A percentile compares a stretch with the other conserved stretches of the same genome.
Evolutionary conservation across 2,888 invertebrate species (phyloP).

Genomic region (Phortica magna): DNA sequence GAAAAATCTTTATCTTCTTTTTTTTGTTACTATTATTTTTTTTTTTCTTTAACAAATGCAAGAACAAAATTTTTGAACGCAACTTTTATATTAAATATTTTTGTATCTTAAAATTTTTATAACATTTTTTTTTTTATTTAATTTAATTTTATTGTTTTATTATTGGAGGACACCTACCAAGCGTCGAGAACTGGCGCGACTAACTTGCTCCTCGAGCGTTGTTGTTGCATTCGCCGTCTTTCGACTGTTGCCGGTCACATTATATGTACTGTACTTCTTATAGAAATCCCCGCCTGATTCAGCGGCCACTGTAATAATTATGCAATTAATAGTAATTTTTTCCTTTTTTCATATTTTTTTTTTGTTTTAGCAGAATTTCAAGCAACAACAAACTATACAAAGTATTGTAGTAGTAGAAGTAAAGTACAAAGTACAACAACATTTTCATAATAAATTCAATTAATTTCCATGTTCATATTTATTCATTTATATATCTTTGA

Average conservation of each 20-base stretch:
- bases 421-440: conserved; percentile 34
- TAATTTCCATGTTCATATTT: conserved; percentile 66
- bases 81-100: conserved; percentile 12
- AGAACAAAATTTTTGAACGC: conserved; percentile 74
- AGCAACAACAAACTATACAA: conserved; percentile 41
- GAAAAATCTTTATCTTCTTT: neutral
- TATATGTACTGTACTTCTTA: conserved; percentile 89
- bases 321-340: conserved; percentile 63
- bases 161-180: conserved; percentile 81
- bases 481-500: conserved; percentile 34
- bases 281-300: conserved; percentile 90
- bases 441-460: conserved; percentile 78
- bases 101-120: conserved; percentile 15
- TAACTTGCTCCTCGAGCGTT: conserved; percentile 75
- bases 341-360: conserved; percentile 47
- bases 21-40: conserved; percentile 18
- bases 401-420: conserved; percentile 25
- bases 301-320: conserved; percentile 87
- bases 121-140: conserved; percentile 27
- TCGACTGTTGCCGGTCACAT: conserved; percentile 80
- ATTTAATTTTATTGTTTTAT: conserved; percentile 30
- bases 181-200: conserved; percentile 80
- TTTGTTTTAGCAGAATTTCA: conserved; percentile 42
- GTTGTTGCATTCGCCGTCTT: conserved; percentile 76
- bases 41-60: conserved; percentile 18